Evolutionary conservation across 2,888 invertebrate species (phyloP), one percentile per base, ranked within the genome.

Genomic region (Willowsia nigromaculata): DNA sequence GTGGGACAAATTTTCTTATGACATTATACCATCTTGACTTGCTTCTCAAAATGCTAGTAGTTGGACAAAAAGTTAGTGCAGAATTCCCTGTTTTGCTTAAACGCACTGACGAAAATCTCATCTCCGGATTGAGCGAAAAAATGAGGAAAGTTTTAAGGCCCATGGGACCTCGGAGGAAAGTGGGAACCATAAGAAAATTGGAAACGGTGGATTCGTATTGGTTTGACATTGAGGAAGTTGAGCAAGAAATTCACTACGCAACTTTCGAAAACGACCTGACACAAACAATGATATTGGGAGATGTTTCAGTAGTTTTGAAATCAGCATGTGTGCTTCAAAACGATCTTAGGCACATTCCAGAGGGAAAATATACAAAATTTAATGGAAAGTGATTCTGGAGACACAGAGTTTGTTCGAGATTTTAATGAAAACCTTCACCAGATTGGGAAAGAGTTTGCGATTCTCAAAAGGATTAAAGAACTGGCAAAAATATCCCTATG

Each of bases 381-480:
- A 5, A n/a, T 50, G 9, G 85, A 85, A 7, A n/a, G 53, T 0
- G 9, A 43, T 5, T 40, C 56, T 18, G 78, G 78, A 22, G 86
- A 86, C 40, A 50, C 22, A 1, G 5, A 80, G 30, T 86, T 86
- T 47, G 78, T 78, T 6, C 30, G 40, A 5, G 86, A 15, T n/a
- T 86, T 86, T 22, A 86, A 86, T 13, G 62, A 33, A 13, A 76
- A 86, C 0, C 1, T 86, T 30, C n/a, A 30, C 6, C 0, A 9
- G 27, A 86, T 86, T 59, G 78, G 62, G 50, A 76, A 78, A 11
- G 18, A 18, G n/a, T 85, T 85, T 27, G 78, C 85, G 11, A 62
- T 85, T 6, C 40, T 86, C 25, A 6, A 47, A 22, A 71, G 86
- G 15, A 18, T 62, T 9, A 86, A 86, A 50, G 86, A 86, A 33